Evolutionary conservation across 2,113 vertebrate genomes (phyloP).

Genomic region (Myrmecophaga tridactyla): DNA sequence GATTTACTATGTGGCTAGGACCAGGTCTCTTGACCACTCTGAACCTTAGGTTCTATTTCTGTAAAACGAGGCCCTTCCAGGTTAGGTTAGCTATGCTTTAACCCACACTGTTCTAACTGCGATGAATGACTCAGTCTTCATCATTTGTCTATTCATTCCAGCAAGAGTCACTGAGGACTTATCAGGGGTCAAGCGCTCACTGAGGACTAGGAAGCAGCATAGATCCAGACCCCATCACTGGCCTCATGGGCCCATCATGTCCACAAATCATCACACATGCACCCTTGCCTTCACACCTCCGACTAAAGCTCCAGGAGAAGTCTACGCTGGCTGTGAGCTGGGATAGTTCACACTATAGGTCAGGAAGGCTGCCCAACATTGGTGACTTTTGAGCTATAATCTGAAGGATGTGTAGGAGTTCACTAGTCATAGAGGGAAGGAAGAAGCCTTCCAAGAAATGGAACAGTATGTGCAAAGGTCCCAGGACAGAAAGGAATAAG

Average conservation of each 20-base stretch:
- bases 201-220: neutral
- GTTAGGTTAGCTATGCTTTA: neutral
- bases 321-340: neutral
- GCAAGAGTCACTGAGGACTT: fast-evolving
- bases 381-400: neutral
- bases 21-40: neutral
- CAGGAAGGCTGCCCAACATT: neutral
- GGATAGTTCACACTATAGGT: neutral
- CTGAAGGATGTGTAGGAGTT: neutral
- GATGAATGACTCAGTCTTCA: neutral
- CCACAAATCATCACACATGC: fast-evolving
- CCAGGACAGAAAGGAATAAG: neutral
- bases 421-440: neutral
- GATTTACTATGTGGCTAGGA: neutral
- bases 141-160: neutral
- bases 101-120: fast-evolving
- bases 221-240: neutral
- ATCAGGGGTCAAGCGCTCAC: neutral
- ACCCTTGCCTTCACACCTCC: neutral
- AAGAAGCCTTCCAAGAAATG: neutral
- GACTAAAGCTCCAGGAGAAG: neutral
- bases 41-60: neutral
- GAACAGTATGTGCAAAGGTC: neutral
- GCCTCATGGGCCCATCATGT: neutral
- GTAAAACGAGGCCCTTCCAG: neutral